phyloP scores from a whole-genome alignment of 2,113 vertebrate species.

The Nothobranchius kuhntae region DNA sequence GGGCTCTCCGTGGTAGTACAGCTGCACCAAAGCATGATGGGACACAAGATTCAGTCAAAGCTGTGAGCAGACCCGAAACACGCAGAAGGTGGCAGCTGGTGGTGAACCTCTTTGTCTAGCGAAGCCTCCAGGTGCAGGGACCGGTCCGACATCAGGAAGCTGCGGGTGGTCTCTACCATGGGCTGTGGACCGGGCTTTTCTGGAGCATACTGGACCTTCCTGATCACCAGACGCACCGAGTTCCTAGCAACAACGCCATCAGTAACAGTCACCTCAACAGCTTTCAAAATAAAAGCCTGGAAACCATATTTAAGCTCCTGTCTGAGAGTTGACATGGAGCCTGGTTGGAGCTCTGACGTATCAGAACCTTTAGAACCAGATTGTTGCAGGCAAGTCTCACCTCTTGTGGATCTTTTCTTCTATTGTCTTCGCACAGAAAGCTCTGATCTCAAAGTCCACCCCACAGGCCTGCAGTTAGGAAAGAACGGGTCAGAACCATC shows the following conservation, averaged over 20 bases:
- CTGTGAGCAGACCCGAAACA: not conserved
- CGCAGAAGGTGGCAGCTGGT: not conserved
- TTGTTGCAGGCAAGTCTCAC: constrained; percentile 62
- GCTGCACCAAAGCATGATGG: constrained; percentile 68
- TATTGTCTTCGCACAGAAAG: constrained; percentile 89
- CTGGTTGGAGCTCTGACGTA: too few relatives aligned
- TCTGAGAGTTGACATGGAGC: too few relatives aligned
- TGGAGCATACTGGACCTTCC: constrained; percentile 92
- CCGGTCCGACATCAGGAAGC: constrained; percentile 91
- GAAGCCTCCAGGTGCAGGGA: constrained; percentile 91
- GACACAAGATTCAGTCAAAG: not conserved
- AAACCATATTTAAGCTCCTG: too few relatives aligned
- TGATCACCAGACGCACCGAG: constrained; percentile 89
- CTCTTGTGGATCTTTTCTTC: constrained; percentile 96
- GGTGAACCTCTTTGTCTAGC: constrained; percentile 87
- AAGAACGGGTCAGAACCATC: not conserved
- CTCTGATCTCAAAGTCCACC: constrained; percentile 92
- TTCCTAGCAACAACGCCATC: constrained; percentile 75
- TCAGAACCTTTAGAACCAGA: not conserved
- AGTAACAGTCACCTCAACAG: too few relatives aligned
- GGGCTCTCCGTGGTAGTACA: constrained; percentile 88
- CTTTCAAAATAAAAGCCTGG: too few relatives aligned
- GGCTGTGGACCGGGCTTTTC: constrained; percentile 90
- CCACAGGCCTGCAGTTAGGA: constrained; percentile 84
- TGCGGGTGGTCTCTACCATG: constrained; percentile 88